Evolutionary conservation across 2,113 vertebrate species (phyloP).

Genomic region (Megaleporinus macrocephalus): DNA sequence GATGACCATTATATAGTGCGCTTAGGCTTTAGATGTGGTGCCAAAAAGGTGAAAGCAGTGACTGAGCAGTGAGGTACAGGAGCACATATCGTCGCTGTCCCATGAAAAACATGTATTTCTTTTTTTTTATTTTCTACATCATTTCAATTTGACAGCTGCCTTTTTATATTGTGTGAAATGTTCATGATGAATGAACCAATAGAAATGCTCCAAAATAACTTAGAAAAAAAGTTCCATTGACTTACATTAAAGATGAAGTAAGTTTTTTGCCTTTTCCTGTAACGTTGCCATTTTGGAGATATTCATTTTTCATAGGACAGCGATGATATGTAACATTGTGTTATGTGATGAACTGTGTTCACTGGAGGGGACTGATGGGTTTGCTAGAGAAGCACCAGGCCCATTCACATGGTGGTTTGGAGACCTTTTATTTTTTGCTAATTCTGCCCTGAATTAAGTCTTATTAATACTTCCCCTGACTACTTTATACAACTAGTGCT

Average conservation of each 20-base stretch:
- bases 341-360: background rate
- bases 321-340: background rate
- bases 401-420: background rate
- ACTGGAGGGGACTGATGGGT: background rate
- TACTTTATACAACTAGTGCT: background rate
- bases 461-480: background rate
- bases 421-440: background rate
- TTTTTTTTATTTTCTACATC: too few species aligned
- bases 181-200: too few species aligned
- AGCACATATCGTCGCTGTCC: too few species aligned
- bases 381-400: background rate
- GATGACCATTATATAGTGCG: background rate
- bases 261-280: too few species aligned
- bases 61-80: background rate
- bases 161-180: too few species aligned
- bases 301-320: too few species aligned
- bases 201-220: too few species aligned
- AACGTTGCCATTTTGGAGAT: too few species aligned
- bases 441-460: background rate
- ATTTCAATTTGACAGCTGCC: too few species aligned
- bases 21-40: slow-evolving; percentile 27
- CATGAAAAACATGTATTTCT: too few species aligned
- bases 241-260: too few species aligned
- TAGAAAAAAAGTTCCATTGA: too few species aligned
- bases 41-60: background rate